phyloP scores from a whole-genome alignment of 2,888 invertebrate species.

The Bhutanitis thaidina region DNA sequence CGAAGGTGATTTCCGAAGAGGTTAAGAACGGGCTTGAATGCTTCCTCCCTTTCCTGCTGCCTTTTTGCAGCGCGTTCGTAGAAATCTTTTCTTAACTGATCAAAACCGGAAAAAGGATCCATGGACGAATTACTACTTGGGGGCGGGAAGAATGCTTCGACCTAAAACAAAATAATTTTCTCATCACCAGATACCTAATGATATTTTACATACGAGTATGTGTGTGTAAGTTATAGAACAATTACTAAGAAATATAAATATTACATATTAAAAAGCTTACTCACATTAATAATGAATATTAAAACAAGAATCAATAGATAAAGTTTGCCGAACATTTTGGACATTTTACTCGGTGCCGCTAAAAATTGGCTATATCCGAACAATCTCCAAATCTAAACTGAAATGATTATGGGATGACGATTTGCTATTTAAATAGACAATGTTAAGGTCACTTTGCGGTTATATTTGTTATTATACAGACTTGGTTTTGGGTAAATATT shows the following conservation, averaged over 20 bases:
- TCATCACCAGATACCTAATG: too few relatives aligned
- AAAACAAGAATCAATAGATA: neutral
- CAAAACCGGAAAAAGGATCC: neutral
- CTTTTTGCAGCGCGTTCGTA: neutral
- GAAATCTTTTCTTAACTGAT: neutral
- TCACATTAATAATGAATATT: neutral
- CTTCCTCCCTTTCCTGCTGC: conserved; percentile 50
- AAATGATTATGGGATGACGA: neutral
- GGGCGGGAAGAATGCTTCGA: neutral
- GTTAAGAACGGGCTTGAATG: conserved; percentile 50
- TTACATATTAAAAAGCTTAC: neutral
- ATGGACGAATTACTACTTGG: neutral
- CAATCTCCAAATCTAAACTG: neutral
- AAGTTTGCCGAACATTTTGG: neutral
- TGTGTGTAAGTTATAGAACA: too few relatives aligned
- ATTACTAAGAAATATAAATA: too few relatives aligned
- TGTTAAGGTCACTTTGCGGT: conserved; percentile 3
- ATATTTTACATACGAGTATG: too few relatives aligned
- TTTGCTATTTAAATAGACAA: conserved; percentile 2
- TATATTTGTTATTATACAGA: neutral
- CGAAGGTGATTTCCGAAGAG: conserved; percentile 52
- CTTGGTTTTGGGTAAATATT: too few relatives aligned
- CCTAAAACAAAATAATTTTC: neutral
- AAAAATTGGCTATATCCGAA: neutral
- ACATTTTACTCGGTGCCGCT: neutral